phyloP scores from a whole-genome alignment of 2,888 invertebrate genomes.

The Chymomyza procnemis region DNA sequence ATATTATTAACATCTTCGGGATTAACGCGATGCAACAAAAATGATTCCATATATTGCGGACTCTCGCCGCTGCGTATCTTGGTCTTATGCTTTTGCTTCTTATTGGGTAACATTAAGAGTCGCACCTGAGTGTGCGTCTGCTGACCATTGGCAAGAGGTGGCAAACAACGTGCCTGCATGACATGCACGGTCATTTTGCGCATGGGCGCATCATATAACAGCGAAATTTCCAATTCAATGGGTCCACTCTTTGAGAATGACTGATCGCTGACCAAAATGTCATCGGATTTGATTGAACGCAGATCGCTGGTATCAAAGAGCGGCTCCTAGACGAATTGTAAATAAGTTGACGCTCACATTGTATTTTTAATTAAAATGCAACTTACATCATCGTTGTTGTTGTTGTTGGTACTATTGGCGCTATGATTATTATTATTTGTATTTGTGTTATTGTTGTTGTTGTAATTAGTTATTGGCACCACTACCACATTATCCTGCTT shows the following conservation, averaged over 20 bases:
- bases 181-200: slow-evolving; percentile 95
- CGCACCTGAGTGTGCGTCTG: slow-evolving; percentile 88
- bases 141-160: slow-evolving; percentile 84
- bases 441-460: slow-evolving; percentile 80
- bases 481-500: slow-evolving; percentile 72
- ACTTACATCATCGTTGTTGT: slow-evolving; percentile 86
- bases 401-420: slow-evolving; percentile 79
- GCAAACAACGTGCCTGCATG: slow-evolving; percentile 90
- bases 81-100: slow-evolving; percentile 96
- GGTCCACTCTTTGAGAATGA: slow-evolving; percentile 83
- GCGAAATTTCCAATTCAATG: slow-evolving; percentile 86
- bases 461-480: slow-evolving; percentile 81
- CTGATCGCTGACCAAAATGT: slow-evolving; percentile 79
- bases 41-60: slow-evolving; percentile 95
- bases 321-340: slow-evolving; percentile 75
- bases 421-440: slow-evolving; percentile 56
- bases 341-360: background rate
- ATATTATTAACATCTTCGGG: slow-evolving; percentile 96
- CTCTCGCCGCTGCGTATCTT: slow-evolving; percentile 94
- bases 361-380: background rate
- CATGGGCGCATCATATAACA: slow-evolving; percentile 93
- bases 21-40: slow-evolving; percentile 92
- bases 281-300: slow-evolving; percentile 77
- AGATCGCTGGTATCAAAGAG: slow-evolving; percentile 78
- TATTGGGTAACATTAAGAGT: slow-evolving; percentile 91